Base-by-base conservation (phyloP, 2,797 vertebrate species). In the Oreochromis grahami region DNA sequence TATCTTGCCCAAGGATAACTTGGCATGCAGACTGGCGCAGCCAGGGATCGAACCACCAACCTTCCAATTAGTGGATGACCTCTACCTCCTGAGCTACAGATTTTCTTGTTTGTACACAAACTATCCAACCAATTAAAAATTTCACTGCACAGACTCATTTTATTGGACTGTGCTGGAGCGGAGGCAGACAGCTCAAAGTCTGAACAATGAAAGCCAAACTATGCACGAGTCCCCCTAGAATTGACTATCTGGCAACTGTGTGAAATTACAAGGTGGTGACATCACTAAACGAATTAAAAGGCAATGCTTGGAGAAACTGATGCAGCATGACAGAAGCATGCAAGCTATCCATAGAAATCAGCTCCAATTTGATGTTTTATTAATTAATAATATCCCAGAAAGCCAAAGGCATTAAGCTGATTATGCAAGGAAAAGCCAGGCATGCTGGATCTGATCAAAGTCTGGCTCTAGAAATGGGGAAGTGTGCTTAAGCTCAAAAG, bases 321-420 rank as follows among this genome's bases (percentile, higher is more conserved):
- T 86, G 84, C 26, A 2, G 14, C 34, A 74, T 56, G 76, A 76
- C 81, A 79, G 43, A 77, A 76, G 76, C 60, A 88, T 87, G 77
- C 85, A 78, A 87, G 77, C 77, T 87, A 89, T 87, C 92, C 70
- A 45, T 77, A 88, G 87, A 90, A 91, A 90, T 89, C 79, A 82
- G 81, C 87, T 86, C 92, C 89, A 91, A 93, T 94, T 93, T 85
- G 86, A 91, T 86, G 84, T 83, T 84, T 74, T 90, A 93, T 93
- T 94, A 93, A 95, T 95, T 92, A 95, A 93, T 94, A 92, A 91
- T 91, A 94, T 95, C 86, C 84, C 87, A 89, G 93, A 86, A 93
- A 92, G 88, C 91, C 90, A 72, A 34, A 86, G 86, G 91, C 94
- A 94, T 95, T 93, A 93, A 86, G 84, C 81, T 85, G 91, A 93